Evolutionary conservation across 2,888 invertebrate genomes (phyloP).

Genomic region (Netelia virgata): DNA sequence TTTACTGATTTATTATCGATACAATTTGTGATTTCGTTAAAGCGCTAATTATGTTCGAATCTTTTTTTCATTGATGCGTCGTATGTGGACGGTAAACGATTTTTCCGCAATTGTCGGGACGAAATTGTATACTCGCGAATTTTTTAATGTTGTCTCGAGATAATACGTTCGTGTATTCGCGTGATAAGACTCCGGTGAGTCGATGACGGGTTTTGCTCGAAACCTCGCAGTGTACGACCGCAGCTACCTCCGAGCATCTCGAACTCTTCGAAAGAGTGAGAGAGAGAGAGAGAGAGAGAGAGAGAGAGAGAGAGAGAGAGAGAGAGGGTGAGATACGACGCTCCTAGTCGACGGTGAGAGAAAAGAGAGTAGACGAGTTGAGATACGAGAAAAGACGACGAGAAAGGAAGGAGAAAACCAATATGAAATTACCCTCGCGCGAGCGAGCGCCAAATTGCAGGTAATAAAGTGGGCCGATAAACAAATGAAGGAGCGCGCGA

Average conservation of each 20-base stretch:
- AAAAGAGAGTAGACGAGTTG: constrained; percentile 58
- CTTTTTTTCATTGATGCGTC: not conserved
- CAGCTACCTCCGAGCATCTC: constrained; percentile 55
- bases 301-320: too few relatives aligned
- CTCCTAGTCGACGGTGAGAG: constrained; percentile 30
- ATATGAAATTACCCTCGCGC: constrained; percentile 83
- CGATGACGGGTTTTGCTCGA: constrained; percentile 54
- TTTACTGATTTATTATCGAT: too few relatives aligned
- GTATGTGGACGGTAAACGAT: not conserved
- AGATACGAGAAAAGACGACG: constrained; percentile 43
- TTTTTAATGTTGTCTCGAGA: constrained; percentile 10
- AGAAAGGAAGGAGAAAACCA: constrained; percentile 79
- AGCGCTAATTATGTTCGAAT: not conserved
- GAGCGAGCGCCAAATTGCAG: constrained; percentile 82
- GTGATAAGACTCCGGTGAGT: constrained; percentile 32
- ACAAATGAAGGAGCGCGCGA: constrained; percentile 81
- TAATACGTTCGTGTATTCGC: not conserved
- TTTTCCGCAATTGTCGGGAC: not conserved
- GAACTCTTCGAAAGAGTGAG: constrained; percentile 21
- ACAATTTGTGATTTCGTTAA: too few relatives aligned
- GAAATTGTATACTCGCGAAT: not conserved
- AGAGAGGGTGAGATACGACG: not conserved
- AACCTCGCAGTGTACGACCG: constrained; percentile 4
- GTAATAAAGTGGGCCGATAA: constrained; percentile 83
- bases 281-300: too few relatives aligned